phyloP scores from a whole-genome alignment of 2,113 vertebrate species.

The Dunckerocampus dactyliophorus region DNA sequence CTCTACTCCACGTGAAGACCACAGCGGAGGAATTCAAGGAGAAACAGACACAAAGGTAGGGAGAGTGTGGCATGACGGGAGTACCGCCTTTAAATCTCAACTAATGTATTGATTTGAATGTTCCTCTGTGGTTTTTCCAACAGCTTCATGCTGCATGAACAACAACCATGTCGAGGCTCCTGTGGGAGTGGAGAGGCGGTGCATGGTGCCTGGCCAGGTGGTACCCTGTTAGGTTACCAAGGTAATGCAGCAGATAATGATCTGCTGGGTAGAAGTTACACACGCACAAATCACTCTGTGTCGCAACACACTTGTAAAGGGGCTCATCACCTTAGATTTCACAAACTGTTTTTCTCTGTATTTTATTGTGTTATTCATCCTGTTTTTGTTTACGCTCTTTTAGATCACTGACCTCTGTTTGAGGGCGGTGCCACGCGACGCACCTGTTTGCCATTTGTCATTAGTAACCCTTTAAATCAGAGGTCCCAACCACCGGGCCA shows the following conservation, averaged over 20 bases:
- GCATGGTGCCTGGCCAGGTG: conserved; percentile 34
- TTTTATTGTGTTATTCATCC: no score
- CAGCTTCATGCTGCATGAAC: conserved; percentile 33
- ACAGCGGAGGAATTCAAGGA: conserved; percentile 84
- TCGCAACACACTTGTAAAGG: not conserved
- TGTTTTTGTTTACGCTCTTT: no score
- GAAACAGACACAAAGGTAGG: conserved; percentile 45
- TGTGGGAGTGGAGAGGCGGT: conserved; percentile 21
- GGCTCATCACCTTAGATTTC: no score
- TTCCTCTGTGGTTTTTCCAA: conserved; percentile 24
- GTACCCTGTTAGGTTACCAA: conserved; percentile 44
- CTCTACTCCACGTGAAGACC: conserved; percentile 83
- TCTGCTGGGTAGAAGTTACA: conserved; percentile 2
- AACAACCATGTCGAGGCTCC: conserved; percentile 34
- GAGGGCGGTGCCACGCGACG: no score
- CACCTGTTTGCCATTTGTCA: no score
- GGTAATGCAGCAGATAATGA: conserved; percentile 49
- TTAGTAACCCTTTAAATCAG: no score
- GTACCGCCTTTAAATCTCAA: conserved; percentile 42
- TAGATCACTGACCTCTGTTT: no score
- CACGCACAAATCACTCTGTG: not conserved
- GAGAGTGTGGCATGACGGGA: conserved; percentile 35
- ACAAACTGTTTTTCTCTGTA: no score
- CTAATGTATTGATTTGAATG: conserved; percentile 47
- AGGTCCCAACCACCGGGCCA: no score